These are phyloP conservation scores for Puffinus mauretanicus DNA, from an alignment of 2,113 vertebrate species.

Conservation along the genomic window DNA sequence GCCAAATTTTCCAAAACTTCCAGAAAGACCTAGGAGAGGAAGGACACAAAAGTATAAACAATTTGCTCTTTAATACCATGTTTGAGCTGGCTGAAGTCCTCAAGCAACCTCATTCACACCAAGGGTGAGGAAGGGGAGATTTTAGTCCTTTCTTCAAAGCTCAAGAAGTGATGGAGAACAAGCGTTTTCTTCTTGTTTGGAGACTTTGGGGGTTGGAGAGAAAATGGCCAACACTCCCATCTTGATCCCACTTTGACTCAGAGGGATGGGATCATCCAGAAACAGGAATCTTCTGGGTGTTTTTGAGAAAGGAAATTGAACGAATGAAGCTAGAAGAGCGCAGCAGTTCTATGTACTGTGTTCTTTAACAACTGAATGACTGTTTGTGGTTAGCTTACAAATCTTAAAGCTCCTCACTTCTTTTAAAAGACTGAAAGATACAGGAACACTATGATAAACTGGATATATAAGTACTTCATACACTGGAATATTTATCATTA, in stretches of 20 bases:
- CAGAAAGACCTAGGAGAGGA: neutral
- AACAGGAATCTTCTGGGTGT: neutral
- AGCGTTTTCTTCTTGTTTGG: neutral
- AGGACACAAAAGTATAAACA: neutral
- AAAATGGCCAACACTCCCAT: neutral
- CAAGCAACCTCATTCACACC: neutral
- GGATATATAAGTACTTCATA: neutral
- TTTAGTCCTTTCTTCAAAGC: neutral
- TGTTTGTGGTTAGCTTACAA: neutral
- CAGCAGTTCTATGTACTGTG: neutral
- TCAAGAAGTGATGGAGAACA: neutral
- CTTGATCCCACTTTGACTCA: neutral
- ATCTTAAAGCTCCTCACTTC: neutral
- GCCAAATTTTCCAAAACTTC: neutral
- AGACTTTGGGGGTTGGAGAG: neutral
- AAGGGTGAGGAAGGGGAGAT: neutral
- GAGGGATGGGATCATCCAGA: neutral
- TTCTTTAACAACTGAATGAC: neutral
- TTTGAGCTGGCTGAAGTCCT: neutral
- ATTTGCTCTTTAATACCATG: neutral
- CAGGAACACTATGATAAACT: neutral
- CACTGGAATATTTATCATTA: neutral
- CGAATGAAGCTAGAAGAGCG: fast-evolving
- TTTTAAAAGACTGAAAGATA: neutral
- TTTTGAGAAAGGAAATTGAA: neutral